phyloP scores from a whole-genome alignment of 1,140 invertebrate genomes.

The Pararge aegeria region DNA sequence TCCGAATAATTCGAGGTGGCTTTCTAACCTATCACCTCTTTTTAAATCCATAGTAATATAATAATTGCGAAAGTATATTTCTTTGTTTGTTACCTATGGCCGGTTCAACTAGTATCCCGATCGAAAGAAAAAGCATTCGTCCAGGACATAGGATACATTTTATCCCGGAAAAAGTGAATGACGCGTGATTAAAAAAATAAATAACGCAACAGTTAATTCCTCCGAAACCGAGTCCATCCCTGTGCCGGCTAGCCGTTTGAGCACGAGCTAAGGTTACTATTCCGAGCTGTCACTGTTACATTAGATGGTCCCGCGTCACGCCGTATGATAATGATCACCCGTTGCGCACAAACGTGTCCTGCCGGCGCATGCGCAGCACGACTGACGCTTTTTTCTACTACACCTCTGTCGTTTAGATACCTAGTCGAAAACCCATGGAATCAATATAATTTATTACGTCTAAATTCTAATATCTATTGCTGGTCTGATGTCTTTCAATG shows the following conservation, averaged over 20 bases:
- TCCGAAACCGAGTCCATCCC: constrained; percentile 33
- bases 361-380: constrained; percentile 21
- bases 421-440: neutral
- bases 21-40: no score
- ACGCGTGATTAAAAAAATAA: no score
- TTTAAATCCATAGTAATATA: no score
- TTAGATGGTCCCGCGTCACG: constrained; percentile 57
- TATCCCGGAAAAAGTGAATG: no score
- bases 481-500: no score
- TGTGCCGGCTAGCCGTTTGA: constrained; percentile 37
- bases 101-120: no score
- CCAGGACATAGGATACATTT: no score
- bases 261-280: constrained; percentile 35
- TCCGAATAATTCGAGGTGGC: no score
- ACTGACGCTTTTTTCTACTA: constrained; percentile 15
- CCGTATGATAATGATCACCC: constrained; percentile 51
- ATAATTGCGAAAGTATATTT: no score
- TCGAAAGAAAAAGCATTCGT: no score
- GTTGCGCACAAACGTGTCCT: constrained; percentile 35
- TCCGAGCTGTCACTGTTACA: constrained; percentile 47
- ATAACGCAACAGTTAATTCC: neutral
- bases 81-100: no score
- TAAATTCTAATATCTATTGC: no score
- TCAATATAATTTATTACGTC: neutral
- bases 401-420: neutral